Conservation (phyloP, 2,113 vertebrate genomes). For the Lonchura striata region DNA sequence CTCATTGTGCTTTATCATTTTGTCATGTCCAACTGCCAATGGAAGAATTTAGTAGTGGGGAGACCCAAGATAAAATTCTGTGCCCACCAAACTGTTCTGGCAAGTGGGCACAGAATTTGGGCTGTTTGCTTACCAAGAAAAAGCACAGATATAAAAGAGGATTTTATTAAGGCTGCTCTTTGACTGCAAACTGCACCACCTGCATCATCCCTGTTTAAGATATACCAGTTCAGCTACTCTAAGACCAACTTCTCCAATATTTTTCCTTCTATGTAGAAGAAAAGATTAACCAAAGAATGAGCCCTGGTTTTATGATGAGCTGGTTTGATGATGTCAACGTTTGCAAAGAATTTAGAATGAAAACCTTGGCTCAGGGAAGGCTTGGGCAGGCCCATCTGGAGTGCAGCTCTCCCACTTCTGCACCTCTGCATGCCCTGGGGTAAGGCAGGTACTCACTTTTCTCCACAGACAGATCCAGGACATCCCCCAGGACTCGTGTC, state of each 20-base stretch:
- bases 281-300: neutral
- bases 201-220: neutral
- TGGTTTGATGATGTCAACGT: neutral
- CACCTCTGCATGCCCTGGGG: neutral
- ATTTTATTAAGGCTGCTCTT: neutral
- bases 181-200: neutral
- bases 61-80: neutral
- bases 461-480: slow-evolving; percentile 68
- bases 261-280: neutral
- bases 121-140: neutral
- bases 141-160: neutral
- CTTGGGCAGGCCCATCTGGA: neutral
- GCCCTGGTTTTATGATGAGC: neutral
- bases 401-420: neutral
- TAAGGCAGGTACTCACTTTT: slow-evolving; percentile 67
- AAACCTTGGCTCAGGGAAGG: neutral
- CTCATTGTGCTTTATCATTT: neutral
- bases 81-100: neutral
- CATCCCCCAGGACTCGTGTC: slow-evolving; percentile 66
- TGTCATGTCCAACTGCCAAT: neutral
- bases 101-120: neutral
- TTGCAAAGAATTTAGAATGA: neutral
- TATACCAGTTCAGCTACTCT: neutral
- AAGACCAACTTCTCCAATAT: neutral
- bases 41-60: neutral